Percentiles rank a stretch among this genome's conserved stretches.
Evolutionary conservation across 2,888 invertebrate genomes (phyloP).

Genomic region (Drosophila eohydei): DNA sequence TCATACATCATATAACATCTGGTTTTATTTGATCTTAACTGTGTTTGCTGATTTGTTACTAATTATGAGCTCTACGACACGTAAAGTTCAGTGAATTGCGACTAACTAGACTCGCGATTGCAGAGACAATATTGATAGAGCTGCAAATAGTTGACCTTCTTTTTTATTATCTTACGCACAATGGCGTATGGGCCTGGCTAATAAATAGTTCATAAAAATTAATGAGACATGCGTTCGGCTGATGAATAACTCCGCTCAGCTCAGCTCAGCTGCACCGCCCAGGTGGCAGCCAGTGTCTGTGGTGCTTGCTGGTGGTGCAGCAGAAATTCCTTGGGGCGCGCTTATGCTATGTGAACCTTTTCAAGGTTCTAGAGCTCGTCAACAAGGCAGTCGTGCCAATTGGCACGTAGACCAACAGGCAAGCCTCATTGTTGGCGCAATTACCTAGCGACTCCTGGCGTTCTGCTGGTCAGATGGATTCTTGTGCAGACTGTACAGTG

Average conservation of each 20-base stretch:
- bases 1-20: neutral
- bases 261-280: conserved; percentile 11
- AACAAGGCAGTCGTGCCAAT: conserved; percentile 55
- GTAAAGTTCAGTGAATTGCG: conserved; percentile 31
- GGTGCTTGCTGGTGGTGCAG: conserved; percentile 16
- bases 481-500: conserved; percentile 43
- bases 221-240: conserved; percentile 39
- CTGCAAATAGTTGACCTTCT: conserved; percentile 47
- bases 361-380: conserved; percentile 65
- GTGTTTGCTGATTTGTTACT: conserved; percentile 62
- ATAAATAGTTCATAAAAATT: conserved; percentile 49
- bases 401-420: conserved; percentile 61
- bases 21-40: conserved; percentile 5
- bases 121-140: conserved; percentile 42
- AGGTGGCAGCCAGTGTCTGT: conserved; percentile 9
- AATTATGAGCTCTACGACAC: conserved; percentile 52
- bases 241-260: conserved; percentile 14
- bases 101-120: conserved; percentile 14
- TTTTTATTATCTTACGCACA: conserved; percentile 25
- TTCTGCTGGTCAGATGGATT: conserved; percentile 5
- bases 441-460: conserved; percentile 31
- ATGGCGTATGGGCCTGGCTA: conserved; percentile 8
- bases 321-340: conserved; percentile 62
- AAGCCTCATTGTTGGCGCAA: conserved; percentile 24
- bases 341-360: conserved; percentile 38